Evolutionary conservation across 2,797 vertebrate genomes (phyloP).

Genomic region (Malacoctenus gilli): DNA sequence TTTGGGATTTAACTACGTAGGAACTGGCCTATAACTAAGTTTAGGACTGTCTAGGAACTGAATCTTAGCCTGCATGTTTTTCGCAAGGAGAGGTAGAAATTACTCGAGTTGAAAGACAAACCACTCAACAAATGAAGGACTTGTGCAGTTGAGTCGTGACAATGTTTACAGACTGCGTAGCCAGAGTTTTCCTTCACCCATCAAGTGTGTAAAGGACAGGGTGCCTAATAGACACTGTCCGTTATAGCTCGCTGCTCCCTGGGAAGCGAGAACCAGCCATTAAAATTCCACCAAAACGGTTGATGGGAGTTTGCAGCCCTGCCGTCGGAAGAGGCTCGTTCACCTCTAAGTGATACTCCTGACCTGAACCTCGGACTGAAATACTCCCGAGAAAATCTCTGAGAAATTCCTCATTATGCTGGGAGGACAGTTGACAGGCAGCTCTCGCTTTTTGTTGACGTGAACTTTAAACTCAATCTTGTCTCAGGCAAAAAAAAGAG

Average conservation of each 20-base stretch:
- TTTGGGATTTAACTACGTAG: too few relatives aligned
- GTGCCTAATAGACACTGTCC: slow-evolving; percentile 33
- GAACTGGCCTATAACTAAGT: too few relatives aligned
- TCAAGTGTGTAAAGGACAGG: slow-evolving; percentile 18
- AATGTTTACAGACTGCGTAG: slow-evolving; percentile 11
- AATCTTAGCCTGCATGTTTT: slow-evolving; percentile 18
- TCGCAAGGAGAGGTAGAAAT: slow-evolving; percentile 14
- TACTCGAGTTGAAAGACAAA: slow-evolving; percentile 39
- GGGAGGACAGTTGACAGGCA: slow-evolving; percentile 52
- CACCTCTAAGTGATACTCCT: slow-evolving; percentile 38
- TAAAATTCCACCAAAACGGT: slow-evolving; percentile 71
- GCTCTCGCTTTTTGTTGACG: slow-evolving; percentile 41
- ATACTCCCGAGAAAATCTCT: slow-evolving; percentile 19
- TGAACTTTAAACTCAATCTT: slow-evolving; percentile 29
- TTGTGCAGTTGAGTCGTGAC: slow-evolving; percentile 26
- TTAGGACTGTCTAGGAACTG: slow-evolving; percentile 7
- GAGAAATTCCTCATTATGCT: slow-evolving; percentile 77
- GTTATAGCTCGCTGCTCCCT: slow-evolving; percentile 44
- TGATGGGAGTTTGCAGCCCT: slow-evolving; percentile 30
- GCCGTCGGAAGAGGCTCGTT: slow-evolving; percentile 48
- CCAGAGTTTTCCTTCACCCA: slow-evolving; percentile 11
- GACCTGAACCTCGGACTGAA: slow-evolving; percentile 37
- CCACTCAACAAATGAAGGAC: slow-evolving; percentile 13
- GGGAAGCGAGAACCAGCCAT: slow-evolving; percentile 48
- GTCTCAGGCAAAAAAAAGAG: not conserved